These are phyloP conservation scores for Odocoileus virginianus DNA, from an alignment of 2,113 vertebrate genomes.

Conservation along the genomic window DNA sequence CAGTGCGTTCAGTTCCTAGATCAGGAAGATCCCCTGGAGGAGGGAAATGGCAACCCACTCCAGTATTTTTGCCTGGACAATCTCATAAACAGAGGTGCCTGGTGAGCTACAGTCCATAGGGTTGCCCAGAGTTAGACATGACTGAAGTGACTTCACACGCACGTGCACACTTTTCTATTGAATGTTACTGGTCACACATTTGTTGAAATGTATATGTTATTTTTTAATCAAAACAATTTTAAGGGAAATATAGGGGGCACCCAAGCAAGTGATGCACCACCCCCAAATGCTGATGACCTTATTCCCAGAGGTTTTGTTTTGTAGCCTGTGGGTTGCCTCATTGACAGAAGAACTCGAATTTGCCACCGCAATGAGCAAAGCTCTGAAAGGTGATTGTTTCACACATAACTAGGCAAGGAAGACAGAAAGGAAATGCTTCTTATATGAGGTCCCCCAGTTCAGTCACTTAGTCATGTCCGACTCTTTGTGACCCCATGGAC, in stretches of 20 bases:
- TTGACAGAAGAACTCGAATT: neutral
- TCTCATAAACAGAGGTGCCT: neutral
- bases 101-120: neutral
- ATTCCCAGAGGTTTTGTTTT: neutral
- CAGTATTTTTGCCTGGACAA: neutral
- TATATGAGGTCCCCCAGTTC: neutral
- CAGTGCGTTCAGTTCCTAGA: neutral
- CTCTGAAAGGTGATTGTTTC: neutral
- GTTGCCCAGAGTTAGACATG: neutral
- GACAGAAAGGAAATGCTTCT: neutral
- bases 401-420: neutral
- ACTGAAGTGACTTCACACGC: neutral
- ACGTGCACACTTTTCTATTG: neutral
- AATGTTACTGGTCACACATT: neutral
- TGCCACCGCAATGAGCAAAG: neutral
- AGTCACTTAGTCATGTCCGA: neutral
- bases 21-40: neutral
- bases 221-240: neutral
- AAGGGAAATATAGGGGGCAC: fast-evolving
- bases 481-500: neutral
- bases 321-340: neutral
- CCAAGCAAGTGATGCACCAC: neutral
- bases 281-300: neutral
- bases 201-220: neutral
- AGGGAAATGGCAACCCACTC: neutral